These are phyloP conservation scores for Zaprionus bogoriensis DNA, from an alignment of 2,888 invertebrate species.

Conservation along the genomic window DNA sequence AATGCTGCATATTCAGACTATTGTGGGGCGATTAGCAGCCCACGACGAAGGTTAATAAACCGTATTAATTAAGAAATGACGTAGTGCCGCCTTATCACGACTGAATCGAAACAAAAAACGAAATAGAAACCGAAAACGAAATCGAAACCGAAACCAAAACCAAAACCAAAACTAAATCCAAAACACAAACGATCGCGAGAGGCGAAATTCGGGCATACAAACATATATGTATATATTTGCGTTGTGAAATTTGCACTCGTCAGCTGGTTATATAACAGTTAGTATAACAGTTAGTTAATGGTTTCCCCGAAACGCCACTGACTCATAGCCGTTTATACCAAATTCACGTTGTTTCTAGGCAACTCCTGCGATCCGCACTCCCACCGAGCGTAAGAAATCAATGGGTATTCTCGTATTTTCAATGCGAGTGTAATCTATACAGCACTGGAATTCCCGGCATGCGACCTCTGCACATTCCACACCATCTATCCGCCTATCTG, in stretches of 20 bases:
- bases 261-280: too few relatives aligned
- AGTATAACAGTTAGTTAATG: neutral
- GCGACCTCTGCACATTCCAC: neutral
- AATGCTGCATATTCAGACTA: conserved; percentile 19
- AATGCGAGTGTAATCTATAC: neutral
- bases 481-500: neutral
- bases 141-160: neutral
- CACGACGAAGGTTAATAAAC: conserved; percentile 21
- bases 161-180: neutral
- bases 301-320: too few relatives aligned
- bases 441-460: neutral
- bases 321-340: too few relatives aligned
- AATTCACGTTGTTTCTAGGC: too few relatives aligned
- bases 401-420: neutral
- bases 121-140: neutral
- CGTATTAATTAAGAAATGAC: conserved; percentile 39
- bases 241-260: neutral
- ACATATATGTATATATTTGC: too few relatives aligned
- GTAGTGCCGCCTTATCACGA: conserved; percentile 16
- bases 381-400: too few relatives aligned
- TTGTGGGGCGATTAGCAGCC: conserved; percentile 23
- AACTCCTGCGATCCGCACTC: too few relatives aligned
- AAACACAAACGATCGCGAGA: too few relatives aligned
- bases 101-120: neutral
- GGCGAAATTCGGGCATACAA: too few relatives aligned